phyloP scores from a whole-genome alignment of 2,888 invertebrate species.

The Pheosia tremula region DNA sequence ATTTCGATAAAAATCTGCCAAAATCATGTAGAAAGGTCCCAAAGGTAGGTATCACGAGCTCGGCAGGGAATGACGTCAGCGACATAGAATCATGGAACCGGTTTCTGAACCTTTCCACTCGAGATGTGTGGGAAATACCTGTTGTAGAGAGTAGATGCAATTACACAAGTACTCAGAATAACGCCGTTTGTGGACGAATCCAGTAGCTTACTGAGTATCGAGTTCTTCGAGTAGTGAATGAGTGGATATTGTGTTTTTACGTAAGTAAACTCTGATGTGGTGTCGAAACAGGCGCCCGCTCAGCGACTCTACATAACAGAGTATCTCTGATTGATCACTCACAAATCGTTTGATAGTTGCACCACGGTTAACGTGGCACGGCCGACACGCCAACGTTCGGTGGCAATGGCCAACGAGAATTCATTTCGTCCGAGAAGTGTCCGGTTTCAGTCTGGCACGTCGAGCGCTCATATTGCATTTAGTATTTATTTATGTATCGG shows the following conservation, averaged over 20 bases:
- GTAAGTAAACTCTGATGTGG: constrained; percentile 48
- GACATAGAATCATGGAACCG: constrained; percentile 54
- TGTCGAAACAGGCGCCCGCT: constrained; percentile 31
- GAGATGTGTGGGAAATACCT: constrained; percentile 62
- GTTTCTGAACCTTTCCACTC: constrained; percentile 60
- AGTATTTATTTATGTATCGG: constrained; percentile 82
- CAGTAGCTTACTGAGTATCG: constrained; percentile 20
- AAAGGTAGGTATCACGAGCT: constrained; percentile 45
- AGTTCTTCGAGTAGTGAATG: constrained; percentile 26
- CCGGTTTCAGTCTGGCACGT: constrained; percentile 83
- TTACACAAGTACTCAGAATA: constrained; percentile 44
- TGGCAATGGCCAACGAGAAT: constrained; percentile 74
- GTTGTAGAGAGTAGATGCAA: constrained; percentile 49
- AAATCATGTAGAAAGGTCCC: constrained; percentile 37
- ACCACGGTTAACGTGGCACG: constrained; percentile 55
- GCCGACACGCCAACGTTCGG: constrained; percentile 56
- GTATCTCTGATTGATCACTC: constrained; percentile 58
- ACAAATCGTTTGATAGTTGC: constrained; percentile 50
- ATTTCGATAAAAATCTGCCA: constrained; percentile 24
- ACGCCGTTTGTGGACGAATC: constrained; percentile 36
- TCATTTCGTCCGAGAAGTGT: constrained; percentile 78
- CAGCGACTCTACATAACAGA: constrained; percentile 42
- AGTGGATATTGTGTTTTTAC: constrained; percentile 25
- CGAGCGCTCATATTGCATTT: constrained; percentile 74
- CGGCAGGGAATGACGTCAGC: constrained; percentile 55